Evolutionary conservation across 2,113 vertebrate species (phyloP), one percentile per base, ranked within the genome.

Genomic region (Chloebia gouldiae): DNA sequence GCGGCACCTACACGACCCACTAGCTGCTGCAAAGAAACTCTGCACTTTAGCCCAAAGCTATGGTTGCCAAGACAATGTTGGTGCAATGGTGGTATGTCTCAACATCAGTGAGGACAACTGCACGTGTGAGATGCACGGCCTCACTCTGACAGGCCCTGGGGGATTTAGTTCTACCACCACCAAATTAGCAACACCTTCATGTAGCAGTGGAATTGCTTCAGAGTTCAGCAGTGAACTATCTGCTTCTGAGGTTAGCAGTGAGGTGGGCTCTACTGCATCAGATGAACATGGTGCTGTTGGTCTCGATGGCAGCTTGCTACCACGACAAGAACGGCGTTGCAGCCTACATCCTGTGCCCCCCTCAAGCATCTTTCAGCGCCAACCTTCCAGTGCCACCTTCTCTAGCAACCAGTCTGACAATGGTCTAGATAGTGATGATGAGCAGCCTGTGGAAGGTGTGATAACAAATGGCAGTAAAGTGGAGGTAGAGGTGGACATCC

Each of bases 401-500:
- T 99, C 99, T 2, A 99, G 99, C 95, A 99, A 99, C 94, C 99
- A 99, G 86, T 99, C 99, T 24, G 99, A 99, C 97, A 99, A 99
- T 1, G 99, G 99, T 68, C 97, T 99, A 81, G 99, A 99, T 91
- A 99, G 99, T 18, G 99, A 99, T 12, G 99, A 99, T 17, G 99
- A 99, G 81, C 98, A 98, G 72, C 99, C 99, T 4, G 98, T 99
- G 3, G 98, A 99, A 83, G 99, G 99, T 5, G 99, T 99, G 63
- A 99, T 99, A 82, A 98, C 98, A 63, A 99, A 99, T 10, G 99
- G 99, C 88, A 99, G 99, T 90, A 99, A 98, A 96, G 97, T 99
- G n/a, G 99, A 99, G 94, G 99, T 99, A 13, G 99, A 99, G 93
- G 99, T 99, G 31, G 99, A 99, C 88, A 99, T 99, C 92, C 99